These are phyloP conservation scores for Machimus atricapillus DNA, from an alignment of 2,888 invertebrate species.

Conservation along the genomic window DNA sequence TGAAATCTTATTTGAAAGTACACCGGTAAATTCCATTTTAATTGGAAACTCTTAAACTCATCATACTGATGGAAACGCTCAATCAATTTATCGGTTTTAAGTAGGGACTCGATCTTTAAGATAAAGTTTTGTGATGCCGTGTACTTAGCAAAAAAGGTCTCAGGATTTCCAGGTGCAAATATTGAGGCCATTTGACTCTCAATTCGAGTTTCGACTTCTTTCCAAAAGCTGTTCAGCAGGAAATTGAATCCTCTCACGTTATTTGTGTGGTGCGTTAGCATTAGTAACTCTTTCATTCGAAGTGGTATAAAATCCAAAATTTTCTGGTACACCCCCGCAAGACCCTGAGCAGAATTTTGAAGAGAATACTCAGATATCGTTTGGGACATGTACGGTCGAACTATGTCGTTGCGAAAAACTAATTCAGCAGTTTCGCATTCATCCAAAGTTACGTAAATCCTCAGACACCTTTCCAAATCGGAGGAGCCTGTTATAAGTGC, in stretches of 20 bases:
- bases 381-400: conserved; percentile 72
- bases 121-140: conserved; percentile 80
- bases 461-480: conserved; percentile 63
- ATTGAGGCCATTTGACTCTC: conserved; percentile 82
- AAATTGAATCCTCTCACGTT: conserved; percentile 74
- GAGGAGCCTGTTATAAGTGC: conserved; percentile 57
- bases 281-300: conserved; percentile 68
- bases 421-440: conserved; percentile 70
- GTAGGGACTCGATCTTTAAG: conserved; percentile 71
- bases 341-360: conserved; percentile 69
- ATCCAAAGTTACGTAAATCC: conserved; percentile 59
- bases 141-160: conserved; percentile 84
- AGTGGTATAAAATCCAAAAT: conserved; percentile 76
- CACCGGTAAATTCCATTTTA: conserved; percentile 93
- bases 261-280: conserved; percentile 63
- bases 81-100: conserved; percentile 66
- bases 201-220: conserved; percentile 81
- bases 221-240: conserved; percentile 86
- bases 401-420: conserved; percentile 72
- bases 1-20: conserved; percentile 93
- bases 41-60: conserved; percentile 80
- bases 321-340: conserved; percentile 75
- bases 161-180: conserved; percentile 92
- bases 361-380: conserved; percentile 75
- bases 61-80: conserved; percentile 70